Base-by-base conservation (phyloP, 2,888 invertebrate genomes). In the Amiota minor region DNA sequence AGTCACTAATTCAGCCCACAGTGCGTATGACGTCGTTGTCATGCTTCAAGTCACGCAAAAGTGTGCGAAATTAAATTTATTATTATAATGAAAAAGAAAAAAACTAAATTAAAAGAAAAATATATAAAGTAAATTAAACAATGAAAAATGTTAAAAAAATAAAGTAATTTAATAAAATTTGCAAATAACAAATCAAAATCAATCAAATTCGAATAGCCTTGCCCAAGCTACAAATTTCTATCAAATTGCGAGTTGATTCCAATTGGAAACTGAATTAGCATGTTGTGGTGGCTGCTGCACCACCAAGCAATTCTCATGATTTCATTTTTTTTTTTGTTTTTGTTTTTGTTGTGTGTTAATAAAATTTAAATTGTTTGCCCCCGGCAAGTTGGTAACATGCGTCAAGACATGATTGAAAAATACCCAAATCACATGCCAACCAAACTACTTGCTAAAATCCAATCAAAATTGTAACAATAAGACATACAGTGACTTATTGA, bases 141-240 rank as follows among this genome's bases (percentile, higher is more conserved):
- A 67, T 67, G 67, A 50, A 68, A 23, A 35, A 6, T 35, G 35
- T 35, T 35, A 35, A 35, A 8, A 35, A 35, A 35, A 68, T 53
- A 68, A 11, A 68, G 46, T 68, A 49, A 53, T 68, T 53, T 50
- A 53, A 35, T n/a, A 70, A 71, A 72, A 59, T 62, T 55, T 56
- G 65, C 64, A 50, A 71, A 71, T 64, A 67, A 35, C 67, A 59
- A 59, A 35, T 35, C 35, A 35, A 35, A 35, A 35, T 35, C 59
- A 59, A 59, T 18, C 59, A 74, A 70, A 72, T 72, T 62, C n/a
- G 35, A 62, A 68, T 72, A 75, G 75, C 71, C 75, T 75, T 75
- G 75, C 75, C 75, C 67, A 47, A 50, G 71, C 35, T 35, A 35
- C 35, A 35, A 59, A 59, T 18, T 20, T 72, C 64, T 67, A 70